These are phyloP conservation scores for Corydoras maculifer DNA, from an alignment of 2,113 vertebrate genomes.

Conservation along the genomic window DNA sequence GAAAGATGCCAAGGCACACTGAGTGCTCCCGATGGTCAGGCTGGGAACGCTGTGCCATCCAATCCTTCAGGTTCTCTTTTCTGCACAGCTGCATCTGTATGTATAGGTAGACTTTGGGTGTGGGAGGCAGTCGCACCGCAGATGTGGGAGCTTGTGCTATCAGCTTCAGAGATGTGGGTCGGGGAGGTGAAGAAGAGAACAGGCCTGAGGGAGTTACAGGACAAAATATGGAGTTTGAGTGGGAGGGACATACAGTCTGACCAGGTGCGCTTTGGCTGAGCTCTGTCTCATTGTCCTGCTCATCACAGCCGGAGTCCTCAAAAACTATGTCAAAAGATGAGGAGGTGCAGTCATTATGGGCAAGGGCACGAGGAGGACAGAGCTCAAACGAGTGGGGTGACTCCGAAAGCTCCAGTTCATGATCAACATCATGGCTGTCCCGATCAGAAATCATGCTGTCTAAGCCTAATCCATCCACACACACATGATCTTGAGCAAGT, in stretches of 20 bases:
- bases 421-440: slow-evolving; percentile 74
- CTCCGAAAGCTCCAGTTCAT: slow-evolving; percentile 65
- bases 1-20: slow-evolving; percentile 87
- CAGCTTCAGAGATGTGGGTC: slow-evolving; percentile 80
- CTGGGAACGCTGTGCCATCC: slow-evolving; percentile 81
- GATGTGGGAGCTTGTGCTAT: slow-evolving; percentile 47
- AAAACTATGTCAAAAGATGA: slow-evolving; percentile 92
- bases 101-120: slow-evolving; percentile 92
- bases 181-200: slow-evolving; percentile 61
- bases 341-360: slow-evolving; percentile 78
- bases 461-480: slow-evolving; percentile 48
- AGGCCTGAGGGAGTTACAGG: slow-evolving; percentile 45
- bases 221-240: slow-evolving; percentile 64
- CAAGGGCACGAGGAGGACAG: slow-evolving; percentile 56
- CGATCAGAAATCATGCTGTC: slow-evolving; percentile 68
- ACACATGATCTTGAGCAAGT: slow-evolving; percentile 20
- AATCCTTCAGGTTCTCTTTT: slow-evolving; percentile 98
- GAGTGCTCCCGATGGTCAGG: slow-evolving; percentile 74
- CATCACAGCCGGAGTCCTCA: slow-evolving; percentile 89
- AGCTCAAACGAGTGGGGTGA: slow-evolving; percentile 70
- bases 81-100: slow-evolving; percentile 98
- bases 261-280: slow-evolving; percentile 25
- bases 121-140: slow-evolving; percentile 67
- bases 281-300: slow-evolving; percentile 60
- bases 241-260: slow-evolving; percentile 61